phyloP scores from a whole-genome alignment of 2,113 vertebrate genomes.

The Odontesthes bonariensis region DNA sequence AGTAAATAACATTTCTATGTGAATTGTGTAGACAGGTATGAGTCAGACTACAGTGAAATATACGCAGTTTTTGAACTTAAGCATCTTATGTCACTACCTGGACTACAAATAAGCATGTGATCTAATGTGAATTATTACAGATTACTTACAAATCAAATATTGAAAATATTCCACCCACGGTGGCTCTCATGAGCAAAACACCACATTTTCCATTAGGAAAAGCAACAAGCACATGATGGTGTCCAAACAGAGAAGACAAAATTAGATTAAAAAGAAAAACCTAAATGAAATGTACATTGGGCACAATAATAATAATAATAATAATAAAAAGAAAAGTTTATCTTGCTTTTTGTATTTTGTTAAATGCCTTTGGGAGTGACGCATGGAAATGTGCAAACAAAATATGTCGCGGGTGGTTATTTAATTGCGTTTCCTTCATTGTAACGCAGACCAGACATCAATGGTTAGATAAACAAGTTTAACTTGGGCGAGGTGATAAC shows the following conservation, averaged over 20 bases:
- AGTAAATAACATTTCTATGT: not conserved
- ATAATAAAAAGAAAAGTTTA: no score
- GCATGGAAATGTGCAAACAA: not conserved
- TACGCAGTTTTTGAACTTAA: no score
- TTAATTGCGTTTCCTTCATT: not conserved
- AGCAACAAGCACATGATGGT: no score
- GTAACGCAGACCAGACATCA: conserved; percentile 3
- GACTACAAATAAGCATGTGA: not conserved
- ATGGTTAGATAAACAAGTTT: conserved; percentile 41
- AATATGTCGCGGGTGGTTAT: not conserved
- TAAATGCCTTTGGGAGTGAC: not conserved
- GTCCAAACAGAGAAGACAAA: no score
- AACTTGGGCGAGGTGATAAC: conserved; percentile 2
- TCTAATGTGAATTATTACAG: not conserved
- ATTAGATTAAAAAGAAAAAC: no score
- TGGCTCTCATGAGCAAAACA: no score
- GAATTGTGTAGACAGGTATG: not conserved
- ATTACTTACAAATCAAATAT: not conserved
- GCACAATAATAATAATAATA: no score
- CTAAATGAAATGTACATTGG: no score
- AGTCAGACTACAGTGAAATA: not conserved
- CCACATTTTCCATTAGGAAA: no score
- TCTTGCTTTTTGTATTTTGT: no score
- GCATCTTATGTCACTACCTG: not conserved
- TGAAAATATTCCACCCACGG: not conserved